Conservation (phyloP, 1,140 invertebrate species). For the Cyphomyrmex costatus region DNA sequence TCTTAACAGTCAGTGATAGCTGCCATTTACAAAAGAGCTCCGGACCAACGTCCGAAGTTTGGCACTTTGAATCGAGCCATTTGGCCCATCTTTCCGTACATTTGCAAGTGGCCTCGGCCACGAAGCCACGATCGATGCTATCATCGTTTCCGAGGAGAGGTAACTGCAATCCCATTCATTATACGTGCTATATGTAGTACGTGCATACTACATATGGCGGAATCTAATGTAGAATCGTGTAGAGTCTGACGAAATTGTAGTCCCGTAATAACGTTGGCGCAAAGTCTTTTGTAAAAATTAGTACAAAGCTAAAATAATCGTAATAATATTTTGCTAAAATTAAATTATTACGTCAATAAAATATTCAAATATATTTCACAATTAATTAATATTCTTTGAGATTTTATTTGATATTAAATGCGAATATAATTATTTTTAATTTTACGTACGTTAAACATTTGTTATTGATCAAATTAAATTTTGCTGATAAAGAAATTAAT, state of each 20-base stretch:
- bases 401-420: neutral
- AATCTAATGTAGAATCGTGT: slow-evolving; percentile 33
- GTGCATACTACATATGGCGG: slow-evolving; percentile 10
- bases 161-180: slow-evolving; percentile 58
- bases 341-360: neutral
- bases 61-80: slow-evolving; percentile 65
- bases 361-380: neutral
- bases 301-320: neutral
- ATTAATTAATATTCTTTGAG: neutral
- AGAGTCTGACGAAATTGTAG: slow-evolving; percentile 23
- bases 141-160: slow-evolving; percentile 61
- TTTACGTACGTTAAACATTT: neutral
- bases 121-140: slow-evolving; percentile 62
- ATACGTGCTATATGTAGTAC: slow-evolving; percentile 39
- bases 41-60: slow-evolving; percentile 63
- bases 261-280: slow-evolving; percentile 4
- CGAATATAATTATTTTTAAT: neutral
- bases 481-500: neutral
- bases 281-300: neutral
- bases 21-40: slow-evolving; percentile 62
- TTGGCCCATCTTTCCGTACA: slow-evolving; percentile 68
- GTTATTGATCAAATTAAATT: neutral
- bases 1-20: slow-evolving; percentile 51
- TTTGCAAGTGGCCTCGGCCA: slow-evolving; percentile 61
- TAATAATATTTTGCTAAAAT: neutral